Evolutionary conservation across 2,113 vertebrate genomes (phyloP).

Genomic region (Crotophaga sulcirostris): DNA sequence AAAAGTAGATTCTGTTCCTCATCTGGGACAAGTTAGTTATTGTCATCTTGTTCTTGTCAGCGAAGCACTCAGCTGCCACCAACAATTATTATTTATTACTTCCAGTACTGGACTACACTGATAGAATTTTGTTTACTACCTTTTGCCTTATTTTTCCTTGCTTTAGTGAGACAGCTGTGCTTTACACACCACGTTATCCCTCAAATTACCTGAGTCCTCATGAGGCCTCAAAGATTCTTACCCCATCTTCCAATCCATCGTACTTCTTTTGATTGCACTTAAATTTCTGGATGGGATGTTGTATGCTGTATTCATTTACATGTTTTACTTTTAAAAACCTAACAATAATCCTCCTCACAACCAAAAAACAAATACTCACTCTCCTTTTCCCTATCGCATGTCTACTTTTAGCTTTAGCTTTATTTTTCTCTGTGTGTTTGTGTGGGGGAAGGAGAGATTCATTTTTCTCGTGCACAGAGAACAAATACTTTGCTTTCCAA

Average conservation of each 20-base stretch:
- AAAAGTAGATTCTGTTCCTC: conserved; percentile 2
- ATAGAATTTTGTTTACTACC: background rate
- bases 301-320: background rate
- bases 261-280: background rate
- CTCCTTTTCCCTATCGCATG: background rate
- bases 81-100: conserved; percentile 12
- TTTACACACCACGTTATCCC: background rate
- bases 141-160: background rate
- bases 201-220: background rate
- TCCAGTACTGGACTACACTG: background rate
- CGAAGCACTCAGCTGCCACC: conserved; percentile 8
- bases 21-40: conserved; percentile 20
- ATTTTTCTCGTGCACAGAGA: background rate
- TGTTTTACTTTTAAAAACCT: background rate
- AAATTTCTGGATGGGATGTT: background rate
- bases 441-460: background rate
- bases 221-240: background rate
- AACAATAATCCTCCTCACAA: background rate
- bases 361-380: background rate
- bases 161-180: background rate
- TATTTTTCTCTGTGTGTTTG: background rate
- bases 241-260: background rate
- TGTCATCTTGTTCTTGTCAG: conserved; percentile 45
- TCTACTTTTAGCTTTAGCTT: background rate
- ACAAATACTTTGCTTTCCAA: background rate